A percentile compares a stretch with the other conserved stretches of the same genome.
These are phyloP conservation scores for Cremastobaeus sp. DNA, from an alignment of 2,888 invertebrate genomes.

Conservation along the genomic window DNA sequence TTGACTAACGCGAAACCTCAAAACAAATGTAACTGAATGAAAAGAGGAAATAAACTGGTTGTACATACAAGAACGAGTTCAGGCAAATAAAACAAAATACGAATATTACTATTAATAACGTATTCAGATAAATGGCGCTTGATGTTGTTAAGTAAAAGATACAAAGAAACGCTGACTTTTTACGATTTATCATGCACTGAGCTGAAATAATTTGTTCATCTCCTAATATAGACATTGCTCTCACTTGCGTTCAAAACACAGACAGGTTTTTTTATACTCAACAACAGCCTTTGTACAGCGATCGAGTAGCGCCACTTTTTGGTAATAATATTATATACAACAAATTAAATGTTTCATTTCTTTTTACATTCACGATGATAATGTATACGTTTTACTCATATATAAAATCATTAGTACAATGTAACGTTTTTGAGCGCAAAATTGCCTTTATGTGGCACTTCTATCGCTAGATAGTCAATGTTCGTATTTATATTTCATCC, in stretches of 20 bases:
- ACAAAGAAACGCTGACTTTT: conserved; percentile 67
- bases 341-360: not conserved
- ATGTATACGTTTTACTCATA: no score
- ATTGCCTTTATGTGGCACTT: conserved; percentile 13
- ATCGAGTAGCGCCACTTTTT: conserved; percentile 11
- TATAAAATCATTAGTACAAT: not conserved
- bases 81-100: conserved; percentile 5
- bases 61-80: conserved; percentile 68
- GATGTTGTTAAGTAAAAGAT: conserved; percentile 74
- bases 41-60: conserved; percentile 66
- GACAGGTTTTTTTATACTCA: no score
- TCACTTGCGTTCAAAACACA: conserved; percentile 46
- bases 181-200: conserved; percentile 53
- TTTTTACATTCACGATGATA: not conserved
- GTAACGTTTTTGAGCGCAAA: conserved; percentile 1
- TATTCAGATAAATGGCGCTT: conserved; percentile 73
- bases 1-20: conserved; percentile 57
- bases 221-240: conserved; percentile 28
- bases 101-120: conserved; percentile 69
- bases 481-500: conserved; percentile 33
- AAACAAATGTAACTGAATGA: conserved; percentile 3
- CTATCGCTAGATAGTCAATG: conserved; percentile 3
- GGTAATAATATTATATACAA: not conserved
- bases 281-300: conserved; percentile 31
- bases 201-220: conserved; percentile 43